A percentile compares a stretch with the other conserved stretches of the same genome.
Evolutionary conservation across 2,113 vertebrate genomes (phyloP).

Genomic region (Dipodomys ordii): DNA sequence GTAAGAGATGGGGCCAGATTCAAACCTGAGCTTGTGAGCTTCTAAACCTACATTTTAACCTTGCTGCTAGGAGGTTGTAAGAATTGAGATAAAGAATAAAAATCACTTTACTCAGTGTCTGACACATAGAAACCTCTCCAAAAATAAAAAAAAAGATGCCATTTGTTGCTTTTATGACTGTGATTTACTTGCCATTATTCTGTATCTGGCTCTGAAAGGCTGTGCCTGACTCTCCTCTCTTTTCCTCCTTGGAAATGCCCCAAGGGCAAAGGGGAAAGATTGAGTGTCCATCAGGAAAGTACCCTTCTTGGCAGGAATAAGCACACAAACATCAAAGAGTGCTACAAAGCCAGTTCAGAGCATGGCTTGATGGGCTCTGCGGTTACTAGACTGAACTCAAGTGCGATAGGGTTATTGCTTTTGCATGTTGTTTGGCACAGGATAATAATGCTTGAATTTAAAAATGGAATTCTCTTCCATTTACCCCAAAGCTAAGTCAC

Average conservation of each 20-base stretch:
- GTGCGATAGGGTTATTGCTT: background rate
- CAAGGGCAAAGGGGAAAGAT: background rate
- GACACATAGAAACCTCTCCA: background rate
- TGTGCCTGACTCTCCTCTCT: background rate
- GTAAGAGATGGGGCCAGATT: background rate
- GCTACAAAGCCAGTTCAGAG: background rate
- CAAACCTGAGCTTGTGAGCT: background rate
- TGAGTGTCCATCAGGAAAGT: background rate
- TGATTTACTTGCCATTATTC: slow-evolving; percentile 10
- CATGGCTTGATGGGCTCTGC: background rate
- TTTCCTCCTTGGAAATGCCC: background rate
- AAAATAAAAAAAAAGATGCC: background rate
- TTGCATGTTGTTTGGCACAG: background rate
- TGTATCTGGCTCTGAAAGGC: slow-evolving; percentile 14
- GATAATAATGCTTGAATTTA: background rate
- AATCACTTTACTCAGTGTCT: background rate
- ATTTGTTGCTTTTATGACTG: background rate
- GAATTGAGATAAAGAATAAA: background rate
- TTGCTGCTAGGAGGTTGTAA: background rate
- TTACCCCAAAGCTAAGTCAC: slow-evolving; percentile 30
- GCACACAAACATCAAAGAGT: background rate
- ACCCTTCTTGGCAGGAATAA: background rate
- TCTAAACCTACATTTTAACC: background rate
- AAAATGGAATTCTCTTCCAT: slow-evolving; percentile 3
- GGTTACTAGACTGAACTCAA: background rate